Conservation (phyloP, 2,113 vertebrate genomes). For the Notarius quadriscutis region DNA sequence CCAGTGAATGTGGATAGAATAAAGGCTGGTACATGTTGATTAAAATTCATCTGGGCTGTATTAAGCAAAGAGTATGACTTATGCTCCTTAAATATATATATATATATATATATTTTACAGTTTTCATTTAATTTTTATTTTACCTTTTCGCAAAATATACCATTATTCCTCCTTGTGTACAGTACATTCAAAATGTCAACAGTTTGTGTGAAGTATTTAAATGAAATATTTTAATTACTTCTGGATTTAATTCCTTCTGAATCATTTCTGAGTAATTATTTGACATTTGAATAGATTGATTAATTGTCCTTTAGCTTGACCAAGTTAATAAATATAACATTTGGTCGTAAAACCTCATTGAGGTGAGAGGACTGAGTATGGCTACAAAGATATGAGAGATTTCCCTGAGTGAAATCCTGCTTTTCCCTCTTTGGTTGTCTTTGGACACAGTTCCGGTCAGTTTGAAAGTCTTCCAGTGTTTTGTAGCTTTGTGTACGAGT, state of each 20-base stretch:
- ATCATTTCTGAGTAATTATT: background rate
- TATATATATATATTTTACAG: background rate
- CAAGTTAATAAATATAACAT: background rate
- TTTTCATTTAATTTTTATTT: background rate
- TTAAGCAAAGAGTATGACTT: background rate
- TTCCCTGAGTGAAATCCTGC: background rate
- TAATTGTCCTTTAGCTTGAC: background rate
- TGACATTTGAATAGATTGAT: background rate
- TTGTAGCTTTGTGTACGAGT: background rate
- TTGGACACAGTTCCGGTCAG: background rate
- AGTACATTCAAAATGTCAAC: background rate
- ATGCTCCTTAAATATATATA: too few relatives aligned
- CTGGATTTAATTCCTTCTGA: background rate
- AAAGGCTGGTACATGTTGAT: background rate
- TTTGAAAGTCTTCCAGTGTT: background rate
- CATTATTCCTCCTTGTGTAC: background rate
- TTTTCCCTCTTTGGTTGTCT: background rate
- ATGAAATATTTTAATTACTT: background rate
- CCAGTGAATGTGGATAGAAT: too few relatives aligned
- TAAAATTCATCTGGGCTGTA: background rate
- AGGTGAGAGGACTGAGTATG: background rate
- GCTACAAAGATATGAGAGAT: background rate
- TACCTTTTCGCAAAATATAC: background rate
- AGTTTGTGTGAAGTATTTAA: too few relatives aligned
- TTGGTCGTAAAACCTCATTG: background rate